These are phyloP conservation scores for Neoscelio sp. DNA, from an alignment of 2,888 invertebrate species.

Conservation along the genomic window DNA sequence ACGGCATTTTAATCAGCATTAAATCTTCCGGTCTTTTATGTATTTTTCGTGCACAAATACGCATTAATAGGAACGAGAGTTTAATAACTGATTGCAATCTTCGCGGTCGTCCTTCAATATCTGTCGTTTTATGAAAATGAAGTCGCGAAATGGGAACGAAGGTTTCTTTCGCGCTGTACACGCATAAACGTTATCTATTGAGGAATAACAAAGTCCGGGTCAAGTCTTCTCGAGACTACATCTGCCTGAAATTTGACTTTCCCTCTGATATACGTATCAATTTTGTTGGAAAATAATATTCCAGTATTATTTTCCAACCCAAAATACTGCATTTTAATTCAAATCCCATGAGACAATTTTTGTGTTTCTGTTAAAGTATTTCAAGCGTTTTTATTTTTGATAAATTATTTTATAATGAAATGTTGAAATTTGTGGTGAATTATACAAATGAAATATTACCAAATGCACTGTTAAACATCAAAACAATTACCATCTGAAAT, in stretches of 20 bases:
- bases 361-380: too few relatives aligned
- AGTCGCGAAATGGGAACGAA: conserved; percentile 61
- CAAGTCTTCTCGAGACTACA: conserved; percentile 50
- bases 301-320: too few relatives aligned
- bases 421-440: too few relatives aligned
- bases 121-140: conserved; percentile 59
- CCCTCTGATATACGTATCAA: conserved; percentile 46
- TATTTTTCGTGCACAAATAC: conserved; percentile 23
- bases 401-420: too few relatives aligned
- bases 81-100: conserved; percentile 53
- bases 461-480: too few relatives aligned
- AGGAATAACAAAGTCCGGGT: conserved; percentile 61
- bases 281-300: conserved; percentile 55
- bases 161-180: conserved; percentile 46
- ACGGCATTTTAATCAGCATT: conserved; percentile 5
- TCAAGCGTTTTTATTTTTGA: too few relatives aligned
- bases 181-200: conserved; percentile 40
- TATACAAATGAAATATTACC: too few relatives aligned
- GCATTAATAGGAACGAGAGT: conserved; percentile 36
- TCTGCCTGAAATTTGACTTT: conserved; percentile 57
- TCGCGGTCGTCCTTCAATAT: conserved; percentile 45
- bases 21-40: conserved; percentile 1
- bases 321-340: too few relatives aligned
- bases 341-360: too few relatives aligned
- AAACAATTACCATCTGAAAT: too few relatives aligned